Evolutionary conservation across 2,113 vertebrate species (phyloP).

Genomic region (Beaufortia kweichowensis): DNA sequence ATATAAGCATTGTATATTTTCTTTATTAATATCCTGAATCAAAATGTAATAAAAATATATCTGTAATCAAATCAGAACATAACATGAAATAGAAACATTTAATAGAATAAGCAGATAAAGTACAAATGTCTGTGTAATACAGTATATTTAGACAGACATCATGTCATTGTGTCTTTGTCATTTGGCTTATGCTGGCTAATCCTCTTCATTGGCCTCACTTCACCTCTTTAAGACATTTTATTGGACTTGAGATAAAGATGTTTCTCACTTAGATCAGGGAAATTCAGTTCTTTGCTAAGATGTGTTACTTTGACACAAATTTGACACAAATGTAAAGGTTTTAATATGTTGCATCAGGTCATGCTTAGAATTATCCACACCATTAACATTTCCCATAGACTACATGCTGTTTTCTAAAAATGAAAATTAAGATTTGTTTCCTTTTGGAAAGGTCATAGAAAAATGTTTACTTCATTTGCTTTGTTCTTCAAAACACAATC

Average conservation of each 20-base stretch:
- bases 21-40: no score
- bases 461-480: background rate
- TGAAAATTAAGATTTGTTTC: background rate
- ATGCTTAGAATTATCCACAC: background rate
- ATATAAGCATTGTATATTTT: background rate
- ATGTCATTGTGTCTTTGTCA: conserved; percentile 54
- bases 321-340: no score
- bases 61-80: background rate
- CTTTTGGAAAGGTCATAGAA: background rate
- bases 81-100: background rate
- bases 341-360: no score
- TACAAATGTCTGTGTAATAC: background rate
- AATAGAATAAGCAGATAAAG: background rate
- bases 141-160: conserved; percentile 12
- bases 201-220: conserved; percentile 54
- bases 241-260: conserved; percentile 32
- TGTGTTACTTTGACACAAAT: background rate
- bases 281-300: background rate
- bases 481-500: conserved; percentile 5
- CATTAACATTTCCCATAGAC: background rate
- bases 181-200: conserved; percentile 60
- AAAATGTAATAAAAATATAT: no score
- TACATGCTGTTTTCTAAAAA: background rate
- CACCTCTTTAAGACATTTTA: conserved; percentile 61
- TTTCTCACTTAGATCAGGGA: background rate